These are phyloP conservation scores for Sphaerodactylus townsendi DNA, from an alignment of 2,113 vertebrate genomes.

Conservation along the genomic window DNA sequence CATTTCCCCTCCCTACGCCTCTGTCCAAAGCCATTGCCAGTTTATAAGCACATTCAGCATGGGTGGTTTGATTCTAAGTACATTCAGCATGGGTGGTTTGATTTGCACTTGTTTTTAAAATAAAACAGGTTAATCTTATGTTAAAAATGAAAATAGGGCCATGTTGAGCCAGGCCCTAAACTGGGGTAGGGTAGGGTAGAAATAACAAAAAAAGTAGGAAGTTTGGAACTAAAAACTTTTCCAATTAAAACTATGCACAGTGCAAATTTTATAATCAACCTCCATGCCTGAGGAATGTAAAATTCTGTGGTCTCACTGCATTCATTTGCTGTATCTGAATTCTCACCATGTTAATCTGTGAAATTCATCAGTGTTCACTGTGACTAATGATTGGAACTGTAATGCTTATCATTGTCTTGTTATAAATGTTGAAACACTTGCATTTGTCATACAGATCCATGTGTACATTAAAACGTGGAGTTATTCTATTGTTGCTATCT, in stretches of 20 bases:
- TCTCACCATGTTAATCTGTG: constrained; percentile 5
- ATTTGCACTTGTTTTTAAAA: neutral
- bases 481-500: constrained; percentile 12
- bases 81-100: neutral
- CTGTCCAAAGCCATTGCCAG: no score
- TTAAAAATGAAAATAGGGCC: neutral
- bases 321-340: constrained; percentile 19
- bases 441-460: neutral
- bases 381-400: constrained; percentile 11
- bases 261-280: neutral
- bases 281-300: neutral
- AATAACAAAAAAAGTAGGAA: no score
- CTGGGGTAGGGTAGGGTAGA: no score
- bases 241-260: neutral
- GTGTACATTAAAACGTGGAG: neutral
- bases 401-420: neutral
- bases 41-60: neutral
- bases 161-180: no score
- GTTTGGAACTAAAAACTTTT: neutral
- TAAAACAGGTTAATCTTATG: neutral
- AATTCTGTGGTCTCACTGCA: neutral
- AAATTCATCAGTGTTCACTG: constrained; percentile 16
- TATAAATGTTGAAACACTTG: neutral
- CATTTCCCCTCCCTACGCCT: no score
- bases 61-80: neutral